Percentiles rank a stretch among this genome's conserved stretches.
phyloP scores from a whole-genome alignment of 2,797 vertebrate genomes.

The Kryptolebias ocellatus region DNA sequence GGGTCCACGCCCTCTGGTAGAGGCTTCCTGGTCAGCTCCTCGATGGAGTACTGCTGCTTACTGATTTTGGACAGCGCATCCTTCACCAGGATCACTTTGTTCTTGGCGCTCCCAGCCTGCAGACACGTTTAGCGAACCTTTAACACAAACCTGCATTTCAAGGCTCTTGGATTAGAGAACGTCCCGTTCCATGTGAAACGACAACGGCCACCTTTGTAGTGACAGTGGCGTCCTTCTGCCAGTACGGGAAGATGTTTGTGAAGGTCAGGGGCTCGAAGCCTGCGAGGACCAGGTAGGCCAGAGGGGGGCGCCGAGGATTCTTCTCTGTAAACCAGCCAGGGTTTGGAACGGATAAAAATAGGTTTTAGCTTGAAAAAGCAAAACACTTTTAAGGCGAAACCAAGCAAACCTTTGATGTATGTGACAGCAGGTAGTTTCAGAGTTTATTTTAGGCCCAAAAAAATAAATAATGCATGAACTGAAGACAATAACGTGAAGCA shows the following conservation, averaged over 20 bases:
- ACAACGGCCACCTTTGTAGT: conserved; percentile 62
- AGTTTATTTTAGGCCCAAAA: too few species aligned
- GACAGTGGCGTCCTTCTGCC: conserved; percentile 75
- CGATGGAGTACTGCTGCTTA: conserved; percentile 82
- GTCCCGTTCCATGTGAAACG: background rate
- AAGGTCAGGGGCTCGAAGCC: conserved; percentile 86
- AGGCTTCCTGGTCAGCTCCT: conserved; percentile 81
- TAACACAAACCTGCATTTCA: background rate
- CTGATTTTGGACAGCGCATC: conserved; percentile 81
- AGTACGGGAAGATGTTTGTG: conserved; percentile 87
- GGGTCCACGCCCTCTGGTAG: conserved; percentile 86
- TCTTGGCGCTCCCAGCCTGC: conserved; percentile 68
- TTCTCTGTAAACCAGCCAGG: conserved; percentile 70
- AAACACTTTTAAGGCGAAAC: background rate
- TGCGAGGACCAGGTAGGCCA: conserved; percentile 82
- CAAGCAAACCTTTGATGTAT: background rate
- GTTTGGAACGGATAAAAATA: background rate
- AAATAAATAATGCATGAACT: too few species aligned
- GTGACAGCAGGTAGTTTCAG: too few species aligned
- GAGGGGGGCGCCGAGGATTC: conserved; percentile 80
- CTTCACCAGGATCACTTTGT: conserved; percentile 81
- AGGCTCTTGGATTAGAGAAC: background rate
- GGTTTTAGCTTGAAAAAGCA: background rate
- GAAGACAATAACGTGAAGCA: too few species aligned
- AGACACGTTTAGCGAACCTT: background rate